Conservation (phyloP, 1,140 invertebrate genomes). For the Apolygus lucorum region DNA sequence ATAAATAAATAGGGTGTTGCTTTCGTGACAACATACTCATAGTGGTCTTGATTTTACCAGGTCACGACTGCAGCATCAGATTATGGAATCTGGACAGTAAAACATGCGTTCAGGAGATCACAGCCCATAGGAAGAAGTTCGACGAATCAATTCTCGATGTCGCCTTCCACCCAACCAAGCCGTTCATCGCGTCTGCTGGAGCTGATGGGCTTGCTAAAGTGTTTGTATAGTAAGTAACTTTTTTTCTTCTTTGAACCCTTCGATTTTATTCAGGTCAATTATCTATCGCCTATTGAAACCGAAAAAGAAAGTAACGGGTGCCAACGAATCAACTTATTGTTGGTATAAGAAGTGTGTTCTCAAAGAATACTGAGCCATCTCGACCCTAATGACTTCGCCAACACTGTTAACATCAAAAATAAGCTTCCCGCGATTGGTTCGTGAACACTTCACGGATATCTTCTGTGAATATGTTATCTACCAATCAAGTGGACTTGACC, state of each 20-base stretch:
- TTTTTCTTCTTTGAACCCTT: not conserved
- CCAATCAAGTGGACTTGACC: no score
- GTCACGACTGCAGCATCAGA: conserved; percentile 97
- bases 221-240: conserved; percentile 47
- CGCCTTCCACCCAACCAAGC: conserved; percentile 96
- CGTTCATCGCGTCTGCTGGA: conserved; percentile 96
- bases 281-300: no score
- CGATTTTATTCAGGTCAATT: not conserved
- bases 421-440: no score
- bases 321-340: no score
- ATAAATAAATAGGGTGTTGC: no score
- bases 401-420: no score
- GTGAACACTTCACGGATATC: no score
- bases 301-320: no score
- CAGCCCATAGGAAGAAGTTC: conserved; percentile 98
- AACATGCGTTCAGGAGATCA: conserved; percentile 98
- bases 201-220: conserved; percentile 98
- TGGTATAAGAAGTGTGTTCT: no score
- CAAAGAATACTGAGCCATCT: no score
- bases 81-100: conserved; percentile 99
- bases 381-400: no score
- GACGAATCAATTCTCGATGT: conserved; percentile 99
- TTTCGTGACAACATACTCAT: not conserved
- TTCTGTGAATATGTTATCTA: no score
- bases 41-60: conserved; percentile 41